Percentiles rank a stretch among this genome's conserved stretches.
phyloP scores from a whole-genome alignment of 2,113 vertebrate species.

The Pteronura brasiliensis region DNA sequence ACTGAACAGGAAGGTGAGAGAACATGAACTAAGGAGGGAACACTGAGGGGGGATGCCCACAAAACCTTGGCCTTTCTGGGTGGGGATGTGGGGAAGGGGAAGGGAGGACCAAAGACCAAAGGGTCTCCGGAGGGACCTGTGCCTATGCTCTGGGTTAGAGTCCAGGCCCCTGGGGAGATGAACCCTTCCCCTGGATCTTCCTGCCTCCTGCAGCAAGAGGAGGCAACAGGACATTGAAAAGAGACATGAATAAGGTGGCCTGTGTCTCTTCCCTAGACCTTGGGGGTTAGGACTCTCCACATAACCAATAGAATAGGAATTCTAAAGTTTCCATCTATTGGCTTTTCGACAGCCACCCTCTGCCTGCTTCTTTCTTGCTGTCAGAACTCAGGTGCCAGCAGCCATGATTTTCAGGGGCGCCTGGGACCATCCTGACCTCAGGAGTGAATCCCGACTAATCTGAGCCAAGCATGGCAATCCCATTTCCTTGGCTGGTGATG shows the following conservation, averaged over 20 bases:
- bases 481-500: neutral
- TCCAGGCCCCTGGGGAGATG: neutral
- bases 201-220: neutral
- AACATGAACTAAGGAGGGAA: neutral
- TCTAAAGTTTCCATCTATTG: neutral
- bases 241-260: neutral
- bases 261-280: neutral
- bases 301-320: neutral
- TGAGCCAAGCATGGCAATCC: neutral
- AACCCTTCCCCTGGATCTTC: neutral
- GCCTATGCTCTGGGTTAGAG: neutral
- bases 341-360: neutral
- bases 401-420: neutral
- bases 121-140: neutral
- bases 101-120: neutral
- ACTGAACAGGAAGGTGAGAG: neutral
- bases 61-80: neutral
- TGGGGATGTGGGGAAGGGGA: neutral
- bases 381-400: neutral
- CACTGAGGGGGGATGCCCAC: too few species aligned
- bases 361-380: neutral
- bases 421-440: neutral
- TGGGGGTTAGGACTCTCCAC: neutral
- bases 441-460: neutral
- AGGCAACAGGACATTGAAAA: neutral